Evolutionary conservation across 2,797 vertebrate genomes (phyloP).

Genomic region (Lycodopsis pacificus): DNA sequence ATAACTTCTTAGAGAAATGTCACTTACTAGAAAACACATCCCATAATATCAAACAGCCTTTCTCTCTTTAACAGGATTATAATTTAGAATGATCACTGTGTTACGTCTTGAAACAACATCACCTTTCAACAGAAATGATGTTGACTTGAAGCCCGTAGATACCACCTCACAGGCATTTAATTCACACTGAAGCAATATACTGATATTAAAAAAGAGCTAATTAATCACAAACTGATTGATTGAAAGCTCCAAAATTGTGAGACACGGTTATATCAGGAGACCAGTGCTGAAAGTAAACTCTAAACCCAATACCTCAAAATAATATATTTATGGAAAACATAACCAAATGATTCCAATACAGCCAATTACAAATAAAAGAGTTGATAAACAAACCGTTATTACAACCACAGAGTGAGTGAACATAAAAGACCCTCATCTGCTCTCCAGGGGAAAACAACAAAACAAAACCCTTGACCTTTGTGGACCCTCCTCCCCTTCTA

Average conservation of each 20-base stretch:
- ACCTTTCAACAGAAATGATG: slow-evolving; percentile 13
- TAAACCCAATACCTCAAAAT: background rate
- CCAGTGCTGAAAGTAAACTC: too few species aligned
- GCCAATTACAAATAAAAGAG: background rate
- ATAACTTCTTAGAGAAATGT: slow-evolving; percentile 5
- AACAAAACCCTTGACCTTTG: background rate
- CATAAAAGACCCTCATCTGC: background rate
- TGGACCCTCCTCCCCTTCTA: background rate
- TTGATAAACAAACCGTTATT: background rate
- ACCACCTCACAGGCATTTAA: background rate
- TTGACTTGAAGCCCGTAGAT: background rate
- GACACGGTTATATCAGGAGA: slow-evolving; percentile 1
- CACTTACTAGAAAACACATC: background rate
- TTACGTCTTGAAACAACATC: slow-evolving; percentile 6
- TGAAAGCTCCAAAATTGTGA: background rate
- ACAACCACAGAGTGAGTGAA: background rate
- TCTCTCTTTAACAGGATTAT: slow-evolving; percentile 7
- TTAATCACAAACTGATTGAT: background rate
- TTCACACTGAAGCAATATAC: background rate
- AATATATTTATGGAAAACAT: slow-evolving; percentile 1
- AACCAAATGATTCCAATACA: background rate
- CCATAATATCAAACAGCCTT: background rate
- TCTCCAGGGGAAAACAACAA: background rate
- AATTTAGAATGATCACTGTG: background rate
- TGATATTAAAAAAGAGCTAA: background rate